Evolutionary conservation across 2,888 invertebrate genomes (phyloP), one percentile per base, ranked within the genome.

Genomic region (Ormyrus pomaceus): DNA sequence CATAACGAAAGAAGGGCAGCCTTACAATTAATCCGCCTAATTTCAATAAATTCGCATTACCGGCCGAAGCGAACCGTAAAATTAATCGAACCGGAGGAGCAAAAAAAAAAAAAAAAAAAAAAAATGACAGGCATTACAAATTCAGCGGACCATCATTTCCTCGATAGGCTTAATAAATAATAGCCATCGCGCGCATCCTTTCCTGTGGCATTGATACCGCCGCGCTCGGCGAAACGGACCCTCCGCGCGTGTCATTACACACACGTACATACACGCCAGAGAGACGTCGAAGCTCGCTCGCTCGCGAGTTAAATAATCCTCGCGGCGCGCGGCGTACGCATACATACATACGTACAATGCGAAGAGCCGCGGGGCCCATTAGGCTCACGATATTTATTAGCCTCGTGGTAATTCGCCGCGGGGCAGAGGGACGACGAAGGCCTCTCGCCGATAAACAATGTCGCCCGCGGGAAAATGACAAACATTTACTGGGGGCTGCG

Each of bases 141-240:
- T 71, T 75, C 78, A 75, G 88, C 87, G 89, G 87, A 87, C 88
- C 87, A 86, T 88, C 87, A 82, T 83, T 82, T 82, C 83, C 88
- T 90, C 89, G 88, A 90, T 89, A 84, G 84, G 84, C 86, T 85
- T 84, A 77, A 81, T 71, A 78, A 78, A 75, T 78, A 78, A 81
- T 53, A 53, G 48, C 61, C 64, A 65, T 75, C 69, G 48, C 62
- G 46, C 55, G 69, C 61, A 70, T 77, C 74, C 77, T 74, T 77
- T 80, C 77, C 81, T 66, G 75, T 72, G 66, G 78, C 75, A 78
- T 78, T 65, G 73, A 74, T 77, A 73, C 69, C 69, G 19, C 19
- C 19, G 19, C 19, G 19, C 19, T 19, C 19, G 50, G 0, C 34
- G 46, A 61, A 59, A 19, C 53, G 45, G 13, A 59, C 61, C n/a